phyloP scores from a whole-genome alignment of 2,797 vertebrate genomes.

The Loriculus beryllinus region DNA sequence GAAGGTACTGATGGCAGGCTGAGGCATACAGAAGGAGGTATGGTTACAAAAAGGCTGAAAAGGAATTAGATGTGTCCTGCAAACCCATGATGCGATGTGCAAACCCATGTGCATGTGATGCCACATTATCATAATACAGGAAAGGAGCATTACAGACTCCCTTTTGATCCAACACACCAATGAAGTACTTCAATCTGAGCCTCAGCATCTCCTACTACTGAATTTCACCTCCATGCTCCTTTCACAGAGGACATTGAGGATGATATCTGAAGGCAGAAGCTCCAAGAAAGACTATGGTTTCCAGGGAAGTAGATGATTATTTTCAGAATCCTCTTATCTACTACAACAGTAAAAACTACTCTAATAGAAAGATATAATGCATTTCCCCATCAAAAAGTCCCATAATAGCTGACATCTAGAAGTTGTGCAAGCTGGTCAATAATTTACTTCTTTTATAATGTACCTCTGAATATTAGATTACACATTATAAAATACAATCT shows the following conservation, averaged over 20 bases:
- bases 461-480: not conserved
- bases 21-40: not conserved
- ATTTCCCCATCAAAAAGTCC: not conserved
- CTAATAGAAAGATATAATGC: not conserved
- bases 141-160: not conserved
- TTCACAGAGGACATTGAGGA: not conserved
- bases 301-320: not conserved
- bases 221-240: not conserved
- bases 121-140: not conserved
- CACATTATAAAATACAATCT: not conserved
- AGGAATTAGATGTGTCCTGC: not conserved
- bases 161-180: not conserved
- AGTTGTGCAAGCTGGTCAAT: not conserved
- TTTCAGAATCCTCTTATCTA: not conserved
- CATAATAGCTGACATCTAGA: not conserved
- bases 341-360: not conserved
- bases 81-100: not conserved
- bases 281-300: not conserved
- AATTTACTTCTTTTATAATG: not conserved
- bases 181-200: not conserved
- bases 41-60: not conserved
- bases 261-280: not conserved
- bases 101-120: not conserved
- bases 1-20: not conserved
- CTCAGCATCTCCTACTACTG: not conserved